Evolutionary conservation across 2,888 invertebrate genomes (phyloP), one percentile per base, ranked within the genome.

Genomic region (Epinotia ramella): DNA sequence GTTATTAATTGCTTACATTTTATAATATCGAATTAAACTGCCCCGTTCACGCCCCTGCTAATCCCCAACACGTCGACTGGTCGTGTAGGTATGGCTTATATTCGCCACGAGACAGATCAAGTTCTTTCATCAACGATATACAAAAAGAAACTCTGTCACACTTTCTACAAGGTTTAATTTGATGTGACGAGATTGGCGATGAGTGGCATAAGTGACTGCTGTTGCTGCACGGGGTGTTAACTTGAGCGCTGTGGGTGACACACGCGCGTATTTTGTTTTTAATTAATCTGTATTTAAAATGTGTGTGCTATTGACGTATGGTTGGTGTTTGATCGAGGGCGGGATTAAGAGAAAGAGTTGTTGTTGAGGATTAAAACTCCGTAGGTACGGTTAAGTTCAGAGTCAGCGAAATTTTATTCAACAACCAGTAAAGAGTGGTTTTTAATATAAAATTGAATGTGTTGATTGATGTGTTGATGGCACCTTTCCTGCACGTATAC

Each of bases 61-160:
- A 83, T 81, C 80, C 80, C 64, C 76, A 79, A 64, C 83, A 83
- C 83, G 82, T 80, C 82, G 63, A 80, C 72, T 4, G 33, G 57
- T 68, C 63, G 65, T 24, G 69, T 56, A 68, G 63, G 46, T 65
- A 65, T 65, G 24, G 20, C 57, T 68, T 20, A 67, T 16, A 44
- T 18, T 20, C 44, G 28, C 56, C 13, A n/a, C 24, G 59, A 24
- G 20, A 7, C 46, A 20, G 12, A 46, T 46, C 59, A 46, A 46
- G 44, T 68, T 60, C 24, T 44, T 69, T 24, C 16, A 24, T n/a
- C 57, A 13, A 46, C n/a, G 0, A 46, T 24, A 4, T 28, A 12
- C 59, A 24, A 60, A 46, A 60, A 2, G 12, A 16, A n/a, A 60
- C 59, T n/a, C 28, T 57, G 7, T 20, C 5, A 0, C 0, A 0